Base-by-base conservation (phyloP, 64 coral and sea anemone genomes). In the Cladopsammia gracilis region DNA sequence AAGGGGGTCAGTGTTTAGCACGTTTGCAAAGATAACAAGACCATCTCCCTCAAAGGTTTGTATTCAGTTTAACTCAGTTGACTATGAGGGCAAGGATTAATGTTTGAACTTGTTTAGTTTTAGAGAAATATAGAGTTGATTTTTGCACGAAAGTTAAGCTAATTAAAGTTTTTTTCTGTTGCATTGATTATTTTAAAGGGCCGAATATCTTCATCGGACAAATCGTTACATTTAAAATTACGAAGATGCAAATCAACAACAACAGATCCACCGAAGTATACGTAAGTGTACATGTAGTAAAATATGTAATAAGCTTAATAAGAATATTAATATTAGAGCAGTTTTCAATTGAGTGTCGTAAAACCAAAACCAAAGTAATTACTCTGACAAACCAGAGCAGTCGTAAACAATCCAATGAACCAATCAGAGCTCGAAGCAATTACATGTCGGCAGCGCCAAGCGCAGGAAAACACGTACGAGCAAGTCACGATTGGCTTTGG, bases 11-110 rank as follows among this genome's bases (percentile, higher is more conserved):
- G 18, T 84, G 20, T 67, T 25, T 65, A 62, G 68, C 11, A 50
- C 61, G 44, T 49, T 84, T 68, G 26, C 45, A 84, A 67, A 49
- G 60, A 25, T 84, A 67, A 15, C 61, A 67, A 66, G 80, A 68
- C 80, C 60, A 50, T 3, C 45, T 24, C 10, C 18, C 6, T 67
- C 62, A 49, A 64, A 84, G 80, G 80, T 84, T 84, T 84, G 80
- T 68, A 50, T 24, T 84, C n/a, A 67, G 44, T 45, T 5, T 62
- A 3, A 6, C 7, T 64, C 47, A 62, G 0, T 6, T 15, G 72
- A 75, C 20, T 13, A 45, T 66, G 3, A 53, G 18, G 5, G 7
- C 1, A 24, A 24, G 2, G 75, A 49, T 18, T 7, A 25, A 56
- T 3, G 10, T 13, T n/a, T n/a, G 23, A n/a, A n/a, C 13, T 52